Base-by-base conservation (phyloP, 2,888 invertebrate genomes). In the Athrips mouffetella region DNA sequence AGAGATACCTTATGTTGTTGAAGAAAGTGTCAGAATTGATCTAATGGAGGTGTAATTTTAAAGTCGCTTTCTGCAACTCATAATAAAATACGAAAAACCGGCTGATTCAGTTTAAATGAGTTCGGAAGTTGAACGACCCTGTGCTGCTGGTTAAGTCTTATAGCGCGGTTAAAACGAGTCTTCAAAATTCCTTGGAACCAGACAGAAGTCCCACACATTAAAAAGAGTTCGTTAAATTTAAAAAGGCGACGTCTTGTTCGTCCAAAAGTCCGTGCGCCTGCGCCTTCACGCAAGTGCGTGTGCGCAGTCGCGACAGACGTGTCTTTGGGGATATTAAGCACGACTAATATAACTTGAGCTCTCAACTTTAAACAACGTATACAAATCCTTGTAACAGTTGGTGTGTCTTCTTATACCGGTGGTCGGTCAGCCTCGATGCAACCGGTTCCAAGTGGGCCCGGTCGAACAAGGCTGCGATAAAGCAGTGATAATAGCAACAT, bases 391-490 rank as follows among this genome's bases (percentile, higher is more conserved):
- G 27, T 33, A 21, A 18, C 20, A n/a, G 33, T 44, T 47, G 16
- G 37, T 1, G 25, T 30, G 40, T 55, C 51, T 15, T 51, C 39
- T 59, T n/a, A 40, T 1, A 6, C n/a, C 13, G 30, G 75, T 80
- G 58, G 50, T 57, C 50, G 58, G 59, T 55, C 73, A 77, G 67
- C 68, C 73, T 73, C 70, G 65, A 42, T 62, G 61, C 76, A 75
- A 86, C 86, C 86, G 84, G 87, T 37, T 37, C 37, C 37, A 60
- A 63, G 61, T 62, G 60, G 57, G 62, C 60, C 73, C 63, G 68
- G 61, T 68, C 59, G 54, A 62, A 66, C 76, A 69, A 72, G 73
- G 66, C 66, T 67, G 63, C 66, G 76, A 76, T 81, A 76, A 72
- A 65, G 60, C 60, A 60, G 68, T 67, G 75, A 76, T 75, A 73